Percentiles rank a stretch among this genome's conserved stretches.
These are phyloP conservation scores for Zaprionus nigranus DNA, from an alignment of 1,140 invertebrate species.

Conservation along the genomic window DNA sequence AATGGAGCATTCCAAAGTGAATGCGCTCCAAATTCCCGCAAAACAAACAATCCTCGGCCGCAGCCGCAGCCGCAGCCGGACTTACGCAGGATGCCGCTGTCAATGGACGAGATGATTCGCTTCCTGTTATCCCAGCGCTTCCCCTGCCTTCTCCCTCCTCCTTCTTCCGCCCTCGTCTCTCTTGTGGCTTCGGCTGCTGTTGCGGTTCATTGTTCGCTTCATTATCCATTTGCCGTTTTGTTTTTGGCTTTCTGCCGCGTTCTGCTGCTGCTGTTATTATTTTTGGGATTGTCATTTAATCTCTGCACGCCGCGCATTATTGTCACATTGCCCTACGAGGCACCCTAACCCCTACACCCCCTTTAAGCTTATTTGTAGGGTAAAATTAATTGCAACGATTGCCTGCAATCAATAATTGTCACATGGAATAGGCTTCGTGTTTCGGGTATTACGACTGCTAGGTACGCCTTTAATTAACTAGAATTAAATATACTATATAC, in stretches of 20 bases:
- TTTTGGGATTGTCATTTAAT: constrained; percentile 55
- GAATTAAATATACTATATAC: too few relatives aligned
- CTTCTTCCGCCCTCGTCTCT: neutral
- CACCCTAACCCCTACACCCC: neutral
- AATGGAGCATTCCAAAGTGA: constrained; percentile 35
- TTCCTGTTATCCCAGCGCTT: constrained; percentile 26
- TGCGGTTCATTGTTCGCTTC: constrained; percentile 32
- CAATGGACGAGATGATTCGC: constrained; percentile 36
- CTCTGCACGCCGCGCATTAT: constrained; percentile 28
- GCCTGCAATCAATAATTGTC: constrained; percentile 47
- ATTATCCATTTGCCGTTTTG: constrained; percentile 39
- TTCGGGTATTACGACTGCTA: neutral
- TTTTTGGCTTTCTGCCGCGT: constrained; percentile 17
- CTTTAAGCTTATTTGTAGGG: constrained; percentile 36
- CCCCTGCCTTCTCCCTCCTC: neutral
- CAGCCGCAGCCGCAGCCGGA: neutral
- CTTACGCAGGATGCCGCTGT: constrained; percentile 20
- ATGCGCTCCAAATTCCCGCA: constrained; percentile 14
- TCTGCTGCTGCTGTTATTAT: constrained; percentile 33
- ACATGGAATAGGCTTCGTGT: neutral
- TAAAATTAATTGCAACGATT: constrained; percentile 48
- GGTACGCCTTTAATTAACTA: neutral
- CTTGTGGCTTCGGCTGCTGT: neutral
- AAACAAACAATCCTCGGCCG: constrained; percentile 16
- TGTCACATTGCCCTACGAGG: constrained; percentile 42